Evolutionary conservation across 1,140 invertebrate species (phyloP).

Genomic region (Bicyclus anynana): DNA sequence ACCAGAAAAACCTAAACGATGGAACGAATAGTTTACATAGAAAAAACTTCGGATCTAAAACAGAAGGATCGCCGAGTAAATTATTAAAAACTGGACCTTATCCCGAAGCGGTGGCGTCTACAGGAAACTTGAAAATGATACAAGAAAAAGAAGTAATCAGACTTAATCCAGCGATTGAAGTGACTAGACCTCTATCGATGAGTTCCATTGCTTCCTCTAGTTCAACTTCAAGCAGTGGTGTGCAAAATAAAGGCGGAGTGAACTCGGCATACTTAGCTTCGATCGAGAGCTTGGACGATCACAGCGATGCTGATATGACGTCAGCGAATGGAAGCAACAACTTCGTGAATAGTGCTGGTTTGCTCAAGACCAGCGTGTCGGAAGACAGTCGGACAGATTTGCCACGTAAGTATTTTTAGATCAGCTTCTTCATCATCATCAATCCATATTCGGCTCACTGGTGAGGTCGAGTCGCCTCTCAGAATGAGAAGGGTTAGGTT

Average conservation of each 20-base stretch:
- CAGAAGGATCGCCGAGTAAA: slow-evolving; percentile 44
- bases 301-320: slow-evolving; percentile 77
- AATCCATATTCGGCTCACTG: too few relatives aligned
- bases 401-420: slow-evolving; percentile 43
- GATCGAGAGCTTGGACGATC: slow-evolving; percentile 86
- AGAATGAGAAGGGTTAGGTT: too few relatives aligned
- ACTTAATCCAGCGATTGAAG: slow-evolving; percentile 59
- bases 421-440: too few relatives aligned
- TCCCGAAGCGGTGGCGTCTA: slow-evolving; percentile 59
- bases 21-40: slow-evolving; percentile 61
- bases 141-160: slow-evolving; percentile 54
- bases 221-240: slow-evolving; percentile 82
- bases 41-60: slow-evolving; percentile 49
- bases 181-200: slow-evolving; percentile 84
- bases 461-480: too few relatives aligned
- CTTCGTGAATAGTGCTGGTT: slow-evolving; percentile 75
- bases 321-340: slow-evolving; percentile 79
- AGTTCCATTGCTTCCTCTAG: slow-evolving; percentile 90
- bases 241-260: slow-evolving; percentile 77
- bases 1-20: slow-evolving; percentile 41
- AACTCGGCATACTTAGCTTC: slow-evolving; percentile 86
- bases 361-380: slow-evolving; percentile 69
- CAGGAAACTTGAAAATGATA: slow-evolving; percentile 58
- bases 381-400: slow-evolving; percentile 54
- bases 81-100: slow-evolving; percentile 54